phyloP scores from a whole-genome alignment of 2,888 invertebrate genomes.

The Noctua fimbriata region DNA sequence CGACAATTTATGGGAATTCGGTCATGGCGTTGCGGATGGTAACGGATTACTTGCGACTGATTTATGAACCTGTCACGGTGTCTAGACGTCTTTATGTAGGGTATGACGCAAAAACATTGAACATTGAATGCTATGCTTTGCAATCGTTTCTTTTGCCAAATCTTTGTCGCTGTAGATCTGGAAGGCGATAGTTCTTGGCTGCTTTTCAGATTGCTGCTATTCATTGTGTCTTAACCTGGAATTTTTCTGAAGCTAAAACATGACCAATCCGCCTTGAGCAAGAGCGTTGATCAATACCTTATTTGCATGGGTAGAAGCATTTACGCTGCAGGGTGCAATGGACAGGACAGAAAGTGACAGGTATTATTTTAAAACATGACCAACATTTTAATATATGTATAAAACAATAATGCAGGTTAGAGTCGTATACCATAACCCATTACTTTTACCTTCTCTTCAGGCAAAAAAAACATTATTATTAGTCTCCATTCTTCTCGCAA shows the following conservation, averaged over 20 bases:
- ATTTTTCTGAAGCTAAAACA: background rate
- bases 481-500: conserved; percentile 46
- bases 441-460: background rate
- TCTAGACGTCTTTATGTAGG: conserved; percentile 44
- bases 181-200: conserved; percentile 8
- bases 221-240: background rate
- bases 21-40: conserved; percentile 33
- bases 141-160: conserved; percentile 35
- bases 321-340: background rate
- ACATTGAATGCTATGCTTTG: conserved; percentile 20
- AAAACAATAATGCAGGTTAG: conserved; percentile 1
- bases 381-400: background rate
- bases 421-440: conserved; percentile 17
- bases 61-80: conserved; percentile 56
- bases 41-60: conserved; percentile 48
- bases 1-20: conserved; percentile 53
- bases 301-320: background rate
- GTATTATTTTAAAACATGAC: background rate
- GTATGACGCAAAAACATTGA: conserved; percentile 26
- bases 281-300: background rate
- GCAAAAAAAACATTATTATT: conserved; percentile 35
- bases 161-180: conserved; percentile 7
- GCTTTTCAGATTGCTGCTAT: conserved; percentile 19
- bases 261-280: background rate
- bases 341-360: too few species aligned